These are phyloP conservation scores for Gallirallus australis DNA, from an alignment of 2,797 vertebrate genomes.

Conservation along the genomic window DNA sequence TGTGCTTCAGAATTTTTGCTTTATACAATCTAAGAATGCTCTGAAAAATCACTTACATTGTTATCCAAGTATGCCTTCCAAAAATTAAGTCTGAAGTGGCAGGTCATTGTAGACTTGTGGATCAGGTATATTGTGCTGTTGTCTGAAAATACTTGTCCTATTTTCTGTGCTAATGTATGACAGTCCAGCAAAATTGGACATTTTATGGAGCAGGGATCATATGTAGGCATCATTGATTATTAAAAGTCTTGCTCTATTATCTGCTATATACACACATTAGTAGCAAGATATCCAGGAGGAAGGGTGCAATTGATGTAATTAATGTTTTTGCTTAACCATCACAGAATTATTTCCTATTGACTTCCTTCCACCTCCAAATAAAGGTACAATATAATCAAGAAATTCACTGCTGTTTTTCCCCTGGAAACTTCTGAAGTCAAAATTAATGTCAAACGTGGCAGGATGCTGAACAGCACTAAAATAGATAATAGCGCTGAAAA, in stretches of 20 bases:
- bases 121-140: background rate
- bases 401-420: background rate
- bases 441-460: background rate
- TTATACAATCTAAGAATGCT: background rate
- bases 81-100: background rate
- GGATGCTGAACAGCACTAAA: background rate
- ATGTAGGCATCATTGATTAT: background rate
- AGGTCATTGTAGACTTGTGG: background rate
- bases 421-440: background rate
- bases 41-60: background rate
- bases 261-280: constrained; percentile 8
- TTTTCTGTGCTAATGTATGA: background rate
- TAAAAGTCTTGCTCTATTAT: background rate
- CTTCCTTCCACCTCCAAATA: background rate
- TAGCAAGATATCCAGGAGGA: background rate
- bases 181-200: background rate
- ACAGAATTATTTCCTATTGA: background rate
- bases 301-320: background rate
- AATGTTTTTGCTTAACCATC: background rate
- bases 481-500: background rate
- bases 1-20: background rate
- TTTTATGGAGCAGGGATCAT: background rate
- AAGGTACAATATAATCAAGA: background rate
- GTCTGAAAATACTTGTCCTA: background rate
- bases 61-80: background rate